Conservation (phyloP, 2,888 invertebrate genomes). For the Drosophila algonquin region DNA sequence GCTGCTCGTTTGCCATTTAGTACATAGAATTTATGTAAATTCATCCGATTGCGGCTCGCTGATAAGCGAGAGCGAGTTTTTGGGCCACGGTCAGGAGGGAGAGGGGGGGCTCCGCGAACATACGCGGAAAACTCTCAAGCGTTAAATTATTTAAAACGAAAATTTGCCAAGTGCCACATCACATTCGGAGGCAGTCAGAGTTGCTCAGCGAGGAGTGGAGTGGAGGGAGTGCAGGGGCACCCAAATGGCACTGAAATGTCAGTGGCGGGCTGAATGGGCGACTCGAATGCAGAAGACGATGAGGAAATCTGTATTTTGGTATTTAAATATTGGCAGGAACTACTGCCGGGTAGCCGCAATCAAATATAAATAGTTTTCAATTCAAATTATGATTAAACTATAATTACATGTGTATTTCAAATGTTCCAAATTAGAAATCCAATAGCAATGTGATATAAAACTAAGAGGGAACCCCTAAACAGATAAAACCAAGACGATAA, state of each 20-base stretch:
- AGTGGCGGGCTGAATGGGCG: background rate
- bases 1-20: constrained; percentile 43
- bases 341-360: too few relatives aligned
- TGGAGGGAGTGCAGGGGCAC: too few relatives aligned
- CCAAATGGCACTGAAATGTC: background rate
- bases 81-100: constrained; percentile 14
- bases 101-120: too few relatives aligned
- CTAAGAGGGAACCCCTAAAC: constrained; percentile 12
- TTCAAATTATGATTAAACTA: too few relatives aligned
- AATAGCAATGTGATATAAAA: background rate
- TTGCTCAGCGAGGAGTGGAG: background rate
- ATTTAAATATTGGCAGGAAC: too few relatives aligned
- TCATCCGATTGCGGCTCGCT: constrained; percentile 61
- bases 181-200: constrained; percentile 28
- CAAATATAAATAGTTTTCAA: too few relatives aligned
- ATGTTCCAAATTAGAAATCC: too few relatives aligned
- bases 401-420: too few relatives aligned
- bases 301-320: too few relatives aligned
- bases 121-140: constrained; percentile 42
- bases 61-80: constrained; percentile 58
- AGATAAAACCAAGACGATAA: constrained; percentile 6
- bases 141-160: constrained; percentile 74
- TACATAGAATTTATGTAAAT: constrained; percentile 72
- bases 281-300: too few relatives aligned
- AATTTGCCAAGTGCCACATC: constrained; percentile 63